Evolutionary conservation across 2,113 vertebrate species (phyloP), one percentile per base, ranked within the genome.

Genomic region (Melanostigma gelatinosum): DNA sequence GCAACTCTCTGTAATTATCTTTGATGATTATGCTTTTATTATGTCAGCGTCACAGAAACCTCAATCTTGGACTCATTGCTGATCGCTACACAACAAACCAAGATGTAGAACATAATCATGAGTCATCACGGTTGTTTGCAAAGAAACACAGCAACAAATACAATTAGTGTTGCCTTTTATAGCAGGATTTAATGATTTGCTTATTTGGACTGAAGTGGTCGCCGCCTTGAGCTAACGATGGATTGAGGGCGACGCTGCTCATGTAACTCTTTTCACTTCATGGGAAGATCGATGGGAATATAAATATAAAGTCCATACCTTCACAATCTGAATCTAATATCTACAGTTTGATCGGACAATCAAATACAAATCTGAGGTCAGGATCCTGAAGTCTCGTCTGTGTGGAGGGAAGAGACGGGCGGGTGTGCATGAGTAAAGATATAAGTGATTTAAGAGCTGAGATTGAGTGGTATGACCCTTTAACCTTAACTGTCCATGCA

Each of bases 381-480:
- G 22, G 18, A 11, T 32, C 68, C 38, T 64, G 9, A 0, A 58
- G 38, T 79, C 42, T 32, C 0, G 40, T 48, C 34, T 3, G 60
- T 77, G 65, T 54, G 0, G 75, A 62, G 22, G 50, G 57, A 72
- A 46, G 44, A 75, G 42, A 74, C 73, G 16, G 8, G 48, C 60
- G 15, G 70, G 58, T 73, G 74, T 75, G 62, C 12, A 34, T 2
- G 16, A 3, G 42, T 48, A 48, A 68, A 80, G 29, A 60, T 66
- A 79, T 79, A 77, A 83, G 70, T 85, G 79, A 77, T 67, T 70
- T 60, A 58, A 77, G 55, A 77, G 82, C 62, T 50, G 15, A 74
- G 82, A 87, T 87, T 84, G 79, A 88, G 82, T 66, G 70, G 67
- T 81, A 80, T 88, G 83, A 79, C 75, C 80, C 86, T 91, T 85